phyloP scores from a whole-genome alignment of 1,140 invertebrate genomes.

The Drosophila orena region DNA sequence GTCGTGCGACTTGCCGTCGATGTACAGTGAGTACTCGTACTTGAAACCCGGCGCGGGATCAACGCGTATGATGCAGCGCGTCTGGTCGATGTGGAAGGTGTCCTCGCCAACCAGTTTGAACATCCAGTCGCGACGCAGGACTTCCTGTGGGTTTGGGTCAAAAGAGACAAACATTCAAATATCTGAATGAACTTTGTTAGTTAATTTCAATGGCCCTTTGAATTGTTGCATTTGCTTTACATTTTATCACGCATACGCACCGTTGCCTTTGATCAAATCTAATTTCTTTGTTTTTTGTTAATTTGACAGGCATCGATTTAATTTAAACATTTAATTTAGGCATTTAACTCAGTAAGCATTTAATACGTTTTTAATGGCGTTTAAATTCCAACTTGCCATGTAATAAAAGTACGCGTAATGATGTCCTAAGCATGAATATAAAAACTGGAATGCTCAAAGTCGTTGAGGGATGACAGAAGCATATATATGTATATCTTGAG shows the following conservation, averaged over 20 bases:
- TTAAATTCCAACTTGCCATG: neutral
- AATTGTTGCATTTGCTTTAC: no score
- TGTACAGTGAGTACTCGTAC: constrained; percentile 91
- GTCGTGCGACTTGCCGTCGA: constrained; percentile 91
- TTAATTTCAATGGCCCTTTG: no score
- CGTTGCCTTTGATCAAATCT: neutral
- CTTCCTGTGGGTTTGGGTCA: constrained; percentile 86
- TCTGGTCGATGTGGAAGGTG: constrained; percentile 86
- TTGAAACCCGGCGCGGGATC: constrained; percentile 92
- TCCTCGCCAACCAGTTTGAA: constrained; percentile 93
- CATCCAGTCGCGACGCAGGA: constrained; percentile 93
- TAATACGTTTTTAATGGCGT: neutral
- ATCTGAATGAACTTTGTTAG: no score
- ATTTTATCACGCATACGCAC: neutral
- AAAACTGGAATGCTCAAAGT: neutral
- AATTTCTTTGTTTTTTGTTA: neutral
- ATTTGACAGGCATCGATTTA: no score
- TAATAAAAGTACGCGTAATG: neutral
- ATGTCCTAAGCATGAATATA: neutral
- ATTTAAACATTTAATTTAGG: neutral
- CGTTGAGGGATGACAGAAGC: neutral
- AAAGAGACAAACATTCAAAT: no score
- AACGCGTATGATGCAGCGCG: constrained; percentile 86
- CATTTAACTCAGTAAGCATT: neutral
- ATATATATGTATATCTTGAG: neutral